Evolutionary conservation across 2,113 vertebrate species (phyloP).

Genomic region (Ovis aries): ARS-UI_Ramb_v3.0 NC_056057.1:115500501-115501000

Average conservation of each 20-base stretch:
- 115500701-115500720: no score
- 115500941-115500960: not conserved
- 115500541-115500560: not conserved
- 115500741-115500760: no score
- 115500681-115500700: no score
- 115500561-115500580: not conserved
- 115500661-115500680: not conserved
- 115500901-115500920: not conserved
- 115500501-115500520: not conserved
- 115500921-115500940: not conserved
- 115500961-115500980: not conserved
- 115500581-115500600: not conserved
- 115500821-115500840: no score
- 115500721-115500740: no score
- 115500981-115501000: not conserved
- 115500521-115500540: not conserved
- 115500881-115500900: not conserved
- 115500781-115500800: accelerated
- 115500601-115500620: not conserved
- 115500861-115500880: not conserved
- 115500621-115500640: not conserved
- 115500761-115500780: accelerated
- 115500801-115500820: no score
- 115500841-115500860: not conserved
- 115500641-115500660: not conserved